Conservation (phyloP, 1,140 invertebrate species). For the Pogonus chalceus region DNA sequence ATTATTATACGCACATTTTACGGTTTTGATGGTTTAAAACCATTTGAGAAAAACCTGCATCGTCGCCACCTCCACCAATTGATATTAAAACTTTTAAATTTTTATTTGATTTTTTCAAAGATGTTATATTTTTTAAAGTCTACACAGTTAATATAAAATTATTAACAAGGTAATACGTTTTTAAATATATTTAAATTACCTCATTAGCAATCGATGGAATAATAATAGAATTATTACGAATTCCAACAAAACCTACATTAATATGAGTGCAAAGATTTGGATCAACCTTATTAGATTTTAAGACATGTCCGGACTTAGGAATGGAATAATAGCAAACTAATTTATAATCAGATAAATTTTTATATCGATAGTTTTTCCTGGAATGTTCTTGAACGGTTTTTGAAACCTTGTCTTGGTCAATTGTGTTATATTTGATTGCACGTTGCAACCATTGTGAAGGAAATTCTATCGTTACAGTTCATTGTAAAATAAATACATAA, state of each 20-base stretch:
- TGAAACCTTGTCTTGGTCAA: constrained; percentile 9
- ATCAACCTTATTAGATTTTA: constrained; percentile 48
- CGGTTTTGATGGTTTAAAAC: constrained; percentile 53
- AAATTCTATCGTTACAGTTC: constrained; percentile 11
- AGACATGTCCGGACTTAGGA: constrained; percentile 31
- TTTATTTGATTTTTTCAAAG: constrained; percentile 53
- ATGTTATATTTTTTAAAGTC: constrained; percentile 42
- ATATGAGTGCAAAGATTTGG: constrained; percentile 71
- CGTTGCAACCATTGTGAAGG: constrained; percentile 15
- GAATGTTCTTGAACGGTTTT: constrained; percentile 5
- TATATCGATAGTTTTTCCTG: background rate
- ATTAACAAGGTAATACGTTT: constrained; percentile 9
- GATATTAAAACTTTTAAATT: constrained; percentile 68
- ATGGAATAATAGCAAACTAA: constrained; percentile 59
- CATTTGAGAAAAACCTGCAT: constrained; percentile 58
- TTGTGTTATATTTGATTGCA: constrained; percentile 18
- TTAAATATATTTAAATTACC: constrained; percentile 18
- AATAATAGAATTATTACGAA: constrained; percentile 51
- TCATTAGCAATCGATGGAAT: constrained; percentile 33
- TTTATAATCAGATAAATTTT: constrained; percentile 19
- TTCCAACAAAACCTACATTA: constrained; percentile 59
- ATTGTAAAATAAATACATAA: too few relatives aligned
- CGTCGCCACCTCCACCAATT: constrained; percentile 55
- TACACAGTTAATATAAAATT: constrained; percentile 21
- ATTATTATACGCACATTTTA: constrained; percentile 39